phyloP scores from a whole-genome alignment of 2,797 vertebrate genomes.

The Silurus lanzhouensis region DNA sequence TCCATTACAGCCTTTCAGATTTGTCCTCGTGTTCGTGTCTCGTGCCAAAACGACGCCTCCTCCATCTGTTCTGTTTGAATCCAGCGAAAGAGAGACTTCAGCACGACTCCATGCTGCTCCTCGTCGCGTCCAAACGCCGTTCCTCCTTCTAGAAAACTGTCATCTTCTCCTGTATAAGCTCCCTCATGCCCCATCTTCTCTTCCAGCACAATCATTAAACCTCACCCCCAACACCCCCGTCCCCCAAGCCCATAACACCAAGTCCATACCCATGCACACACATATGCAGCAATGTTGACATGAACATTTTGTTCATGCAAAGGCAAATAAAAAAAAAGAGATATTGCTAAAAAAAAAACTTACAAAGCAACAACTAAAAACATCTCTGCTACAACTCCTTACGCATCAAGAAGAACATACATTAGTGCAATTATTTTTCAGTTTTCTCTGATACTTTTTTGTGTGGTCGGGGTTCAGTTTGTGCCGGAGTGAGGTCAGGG shows the following conservation, averaged over 20 bases:
- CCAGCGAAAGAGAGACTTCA: neutral
- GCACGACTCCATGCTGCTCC: neutral
- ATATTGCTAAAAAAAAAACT: conserved; percentile 75
- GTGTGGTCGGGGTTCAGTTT: conserved; percentile 56
- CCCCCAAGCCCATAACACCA: conserved; percentile 10
- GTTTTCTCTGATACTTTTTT: conserved; percentile 72
- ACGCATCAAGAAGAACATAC: conserved; percentile 78
- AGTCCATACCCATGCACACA: conserved; percentile 20
- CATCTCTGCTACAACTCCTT: conserved; percentile 78
- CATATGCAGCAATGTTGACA: conserved; percentile 54
- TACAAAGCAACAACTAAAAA: conserved; percentile 60
- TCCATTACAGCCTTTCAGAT: conserved; percentile 12
- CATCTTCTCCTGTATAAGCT: conserved; percentile 19
- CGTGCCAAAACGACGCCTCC: neutral
- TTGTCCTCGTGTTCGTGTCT: conserved; percentile 7
- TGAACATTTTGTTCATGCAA: conserved; percentile 75
- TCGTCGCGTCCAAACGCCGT: neutral
- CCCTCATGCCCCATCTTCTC: conserved; percentile 20
- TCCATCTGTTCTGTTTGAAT: neutral
- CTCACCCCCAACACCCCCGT: neutral
- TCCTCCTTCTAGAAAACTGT: neutral
- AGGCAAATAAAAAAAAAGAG: conserved; percentile 73
- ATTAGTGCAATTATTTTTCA: conserved; percentile 93
- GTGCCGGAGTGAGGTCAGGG: conserved; percentile 68
- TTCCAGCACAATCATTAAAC: neutral